These are phyloP conservation scores for Paracentrotus lividus DNA, from an alignment of 53 echinoderm and acorn worm genomes.

Conservation along the genomic window DNA sequence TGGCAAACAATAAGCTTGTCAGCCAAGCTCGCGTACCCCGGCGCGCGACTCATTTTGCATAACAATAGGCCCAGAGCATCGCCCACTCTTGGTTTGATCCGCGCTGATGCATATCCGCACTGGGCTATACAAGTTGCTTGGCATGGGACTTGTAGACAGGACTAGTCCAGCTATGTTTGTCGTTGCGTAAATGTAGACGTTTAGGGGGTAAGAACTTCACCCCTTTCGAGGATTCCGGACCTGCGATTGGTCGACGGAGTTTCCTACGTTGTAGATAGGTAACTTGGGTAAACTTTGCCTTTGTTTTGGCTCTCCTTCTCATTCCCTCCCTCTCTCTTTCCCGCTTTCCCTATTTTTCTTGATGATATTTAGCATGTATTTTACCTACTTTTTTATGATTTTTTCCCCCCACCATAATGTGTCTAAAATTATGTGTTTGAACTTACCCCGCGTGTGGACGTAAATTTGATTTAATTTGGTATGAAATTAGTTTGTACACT, in stretches of 20 bases:
- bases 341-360: not conserved
- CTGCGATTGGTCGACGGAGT: not conserved
- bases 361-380: no score
- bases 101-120: not conserved
- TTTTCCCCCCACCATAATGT: no score
- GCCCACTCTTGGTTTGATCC: slow-evolving; percentile 15
- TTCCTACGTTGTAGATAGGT: not conserved
- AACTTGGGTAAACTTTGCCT: not conserved
- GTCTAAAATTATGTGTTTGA: no score
- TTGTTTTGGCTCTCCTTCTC: not conserved
- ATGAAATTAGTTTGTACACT: no score
- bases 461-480: no score
- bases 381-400: no score
- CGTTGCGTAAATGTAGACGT: not conserved
- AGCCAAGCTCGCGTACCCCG: slow-evolving; percentile 43
- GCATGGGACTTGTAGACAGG: slow-evolving; percentile 11
- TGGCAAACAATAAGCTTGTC: slow-evolving; percentile 47
- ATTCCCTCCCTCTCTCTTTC: not conserved
- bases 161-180: slow-evolving; percentile 54
- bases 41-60: slow-evolving; percentile 67
- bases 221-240: not conserved
- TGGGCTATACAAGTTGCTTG: slow-evolving; percentile 40
- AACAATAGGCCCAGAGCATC: slow-evolving; percentile 28
- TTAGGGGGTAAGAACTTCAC: not conserved
- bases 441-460: no score